Conservation (phyloP, 2,888 invertebrate genomes). For the Crematogaster levior region DNA sequence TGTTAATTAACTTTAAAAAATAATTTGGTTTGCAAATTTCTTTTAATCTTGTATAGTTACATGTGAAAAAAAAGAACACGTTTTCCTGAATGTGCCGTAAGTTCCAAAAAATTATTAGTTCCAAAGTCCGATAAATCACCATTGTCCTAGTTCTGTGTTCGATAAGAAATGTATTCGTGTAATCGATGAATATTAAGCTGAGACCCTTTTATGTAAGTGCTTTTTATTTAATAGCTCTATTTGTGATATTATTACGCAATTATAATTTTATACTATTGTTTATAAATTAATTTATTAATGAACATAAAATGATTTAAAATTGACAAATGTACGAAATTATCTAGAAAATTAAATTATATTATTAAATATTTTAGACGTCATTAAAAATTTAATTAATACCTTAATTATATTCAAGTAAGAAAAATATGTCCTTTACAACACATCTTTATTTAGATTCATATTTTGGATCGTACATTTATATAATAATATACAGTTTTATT, state of each 20-base stretch:
- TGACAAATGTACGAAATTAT: not conserved
- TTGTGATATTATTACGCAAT: not conserved
- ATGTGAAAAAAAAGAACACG: not conserved
- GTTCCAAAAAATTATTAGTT: conserved; percentile 16
- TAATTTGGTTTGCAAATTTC: not conserved
- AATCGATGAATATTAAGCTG: conserved; percentile 17
- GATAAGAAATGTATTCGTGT: not conserved
- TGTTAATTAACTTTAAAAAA: not conserved
- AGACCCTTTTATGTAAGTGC: not conserved
- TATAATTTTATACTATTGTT: not conserved
- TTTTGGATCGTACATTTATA: not conserved
- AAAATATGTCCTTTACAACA: not conserved
- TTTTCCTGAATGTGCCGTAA: not conserved
- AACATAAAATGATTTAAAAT: not conserved
- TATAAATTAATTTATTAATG: not conserved
- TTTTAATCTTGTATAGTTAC: conserved; percentile 3
- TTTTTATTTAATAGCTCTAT: not conserved
- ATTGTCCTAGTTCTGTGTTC: not conserved
- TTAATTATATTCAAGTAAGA: not conserved
- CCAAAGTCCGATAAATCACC: conserved; percentile 8
- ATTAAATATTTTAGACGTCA: not conserved
- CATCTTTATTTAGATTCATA: not conserved
- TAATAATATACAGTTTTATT: not conserved
- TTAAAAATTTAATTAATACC: not conserved
- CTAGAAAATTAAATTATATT: not conserved